Evolutionary conservation across 2,113 vertebrate genomes (phyloP).

Genomic region (Myodes glareolus): DNA sequence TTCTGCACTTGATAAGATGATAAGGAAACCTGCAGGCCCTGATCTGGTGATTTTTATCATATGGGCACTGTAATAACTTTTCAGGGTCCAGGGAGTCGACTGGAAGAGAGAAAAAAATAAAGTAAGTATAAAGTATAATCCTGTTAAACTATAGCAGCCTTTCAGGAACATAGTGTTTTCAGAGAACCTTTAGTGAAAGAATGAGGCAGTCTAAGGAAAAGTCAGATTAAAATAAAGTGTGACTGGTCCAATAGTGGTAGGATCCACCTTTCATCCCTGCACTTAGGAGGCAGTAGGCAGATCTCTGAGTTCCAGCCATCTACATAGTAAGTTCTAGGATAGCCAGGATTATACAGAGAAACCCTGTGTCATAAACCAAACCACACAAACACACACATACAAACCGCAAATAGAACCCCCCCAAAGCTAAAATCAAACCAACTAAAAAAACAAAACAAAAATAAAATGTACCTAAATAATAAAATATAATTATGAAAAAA

Average conservation of each 20-base stretch:
- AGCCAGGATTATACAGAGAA: neutral
- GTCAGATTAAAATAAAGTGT: constrained; percentile 27
- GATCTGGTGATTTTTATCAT: constrained; percentile 92
- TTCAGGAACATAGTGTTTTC: constrained; percentile 47
- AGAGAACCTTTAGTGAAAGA: constrained; percentile 49
- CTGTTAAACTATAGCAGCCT: neutral
- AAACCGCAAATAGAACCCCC: neutral
- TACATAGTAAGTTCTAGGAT: neutral
- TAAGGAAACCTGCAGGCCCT: constrained; percentile 93
- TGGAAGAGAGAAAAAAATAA: constrained; percentile 28
- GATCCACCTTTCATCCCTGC: neutral
- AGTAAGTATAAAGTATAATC: constrained; percentile 32
- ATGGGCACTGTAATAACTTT: constrained; percentile 91
- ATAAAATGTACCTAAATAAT: constrained; percentile 37
- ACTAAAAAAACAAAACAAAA: too few species aligned
- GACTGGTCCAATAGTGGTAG: neutral
- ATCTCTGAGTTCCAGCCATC: neutral
- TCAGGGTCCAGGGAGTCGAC: constrained; percentile 89
- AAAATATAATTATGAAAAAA: constrained; percentile 45
- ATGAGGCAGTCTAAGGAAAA: constrained; percentile 48
- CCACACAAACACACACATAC: neutral
- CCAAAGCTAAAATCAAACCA: too few species aligned
- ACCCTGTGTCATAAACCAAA: neutral
- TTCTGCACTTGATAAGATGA: constrained; percentile 94
- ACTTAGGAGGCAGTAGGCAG: neutral